These are phyloP conservation scores for Neotoma lepida DNA, from an alignment of 2,113 vertebrate genomes.

Conservation along the genomic window DNA sequence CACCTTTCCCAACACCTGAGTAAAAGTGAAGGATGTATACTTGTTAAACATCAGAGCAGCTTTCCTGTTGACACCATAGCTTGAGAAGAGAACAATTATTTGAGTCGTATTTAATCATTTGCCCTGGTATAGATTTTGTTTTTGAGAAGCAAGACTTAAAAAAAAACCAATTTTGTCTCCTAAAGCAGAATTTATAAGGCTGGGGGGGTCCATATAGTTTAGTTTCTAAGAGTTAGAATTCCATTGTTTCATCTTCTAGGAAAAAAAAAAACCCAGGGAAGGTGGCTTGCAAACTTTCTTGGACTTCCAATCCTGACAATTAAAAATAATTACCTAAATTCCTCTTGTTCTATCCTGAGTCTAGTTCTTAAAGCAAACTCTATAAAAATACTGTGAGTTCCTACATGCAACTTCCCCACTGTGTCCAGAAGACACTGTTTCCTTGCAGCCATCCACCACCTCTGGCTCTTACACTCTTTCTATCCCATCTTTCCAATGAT, in stretches of 20 bases:
- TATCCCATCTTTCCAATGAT: neutral
- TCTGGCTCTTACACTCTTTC: neutral
- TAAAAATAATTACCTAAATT: neutral
- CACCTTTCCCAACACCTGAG: slow-evolving; percentile 92
- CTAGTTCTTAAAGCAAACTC: neutral
- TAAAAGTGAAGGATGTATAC: slow-evolving; percentile 31
- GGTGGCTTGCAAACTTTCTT: neutral
- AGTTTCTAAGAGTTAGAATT: neutral
- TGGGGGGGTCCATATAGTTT: neutral
- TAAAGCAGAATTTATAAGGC: slow-evolving; percentile 20
- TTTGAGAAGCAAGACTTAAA: neutral
- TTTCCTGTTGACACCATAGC: neutral
- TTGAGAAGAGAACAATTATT: neutral
- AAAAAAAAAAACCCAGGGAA: neutral
- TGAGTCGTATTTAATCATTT: neutral
- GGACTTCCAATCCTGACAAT: neutral
- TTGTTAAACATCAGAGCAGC: slow-evolving; percentile 31
- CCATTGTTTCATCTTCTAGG: too few species aligned
- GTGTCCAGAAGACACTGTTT: neutral
- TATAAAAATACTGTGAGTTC: neutral
- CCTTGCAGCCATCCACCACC: neutral
- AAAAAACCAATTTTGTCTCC: neutral
- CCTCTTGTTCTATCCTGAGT: neutral
- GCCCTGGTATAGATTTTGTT: neutral
- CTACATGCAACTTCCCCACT: neutral